Evolutionary conservation across 2,797 vertebrate genomes (phyloP).

Genomic region (Alauda arvensis): DNA sequence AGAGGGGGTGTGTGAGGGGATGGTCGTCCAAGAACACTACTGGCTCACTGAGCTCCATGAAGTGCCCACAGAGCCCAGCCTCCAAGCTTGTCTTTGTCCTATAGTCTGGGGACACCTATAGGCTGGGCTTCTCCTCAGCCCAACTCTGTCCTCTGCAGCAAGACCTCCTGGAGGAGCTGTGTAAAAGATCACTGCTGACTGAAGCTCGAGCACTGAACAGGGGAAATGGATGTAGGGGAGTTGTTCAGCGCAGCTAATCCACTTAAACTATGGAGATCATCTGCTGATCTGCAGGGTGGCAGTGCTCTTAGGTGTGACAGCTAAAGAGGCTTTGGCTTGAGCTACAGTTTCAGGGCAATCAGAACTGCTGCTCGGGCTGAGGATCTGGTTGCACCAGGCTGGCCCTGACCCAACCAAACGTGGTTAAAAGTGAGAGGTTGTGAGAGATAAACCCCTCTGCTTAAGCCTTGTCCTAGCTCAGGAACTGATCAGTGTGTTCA

Average conservation of each 20-base stretch:
- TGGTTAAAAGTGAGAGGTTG: conserved; percentile 22
- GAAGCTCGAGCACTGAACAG: background rate
- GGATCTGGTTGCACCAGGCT: conserved; percentile 6
- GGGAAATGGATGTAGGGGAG: background rate
- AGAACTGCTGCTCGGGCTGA: background rate
- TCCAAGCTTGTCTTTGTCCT: background rate
- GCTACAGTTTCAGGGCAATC: background rate
- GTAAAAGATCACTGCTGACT: background rate
- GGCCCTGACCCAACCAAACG: background rate
- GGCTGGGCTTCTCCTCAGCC: background rate
- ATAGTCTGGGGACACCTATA: background rate
- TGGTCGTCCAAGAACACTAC: fast-evolving
- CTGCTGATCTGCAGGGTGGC: background rate
- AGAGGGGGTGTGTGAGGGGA: background rate
- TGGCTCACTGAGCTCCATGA: background rate
- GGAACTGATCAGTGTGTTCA: background rate
- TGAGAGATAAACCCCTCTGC: background rate
- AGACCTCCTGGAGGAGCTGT: background rate
- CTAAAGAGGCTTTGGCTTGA: conserved; percentile 42
- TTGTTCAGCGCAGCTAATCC: conserved; percentile 23
- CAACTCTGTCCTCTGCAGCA: background rate
- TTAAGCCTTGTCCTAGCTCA: background rate
- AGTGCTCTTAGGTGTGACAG: background rate
- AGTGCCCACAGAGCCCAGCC: fast-evolving
- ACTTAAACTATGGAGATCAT: conserved; percentile 17